These are phyloP conservation scores for Melanargia galathea DNA, from an alignment of 2,888 invertebrate species.

Conservation along the genomic window DNA sequence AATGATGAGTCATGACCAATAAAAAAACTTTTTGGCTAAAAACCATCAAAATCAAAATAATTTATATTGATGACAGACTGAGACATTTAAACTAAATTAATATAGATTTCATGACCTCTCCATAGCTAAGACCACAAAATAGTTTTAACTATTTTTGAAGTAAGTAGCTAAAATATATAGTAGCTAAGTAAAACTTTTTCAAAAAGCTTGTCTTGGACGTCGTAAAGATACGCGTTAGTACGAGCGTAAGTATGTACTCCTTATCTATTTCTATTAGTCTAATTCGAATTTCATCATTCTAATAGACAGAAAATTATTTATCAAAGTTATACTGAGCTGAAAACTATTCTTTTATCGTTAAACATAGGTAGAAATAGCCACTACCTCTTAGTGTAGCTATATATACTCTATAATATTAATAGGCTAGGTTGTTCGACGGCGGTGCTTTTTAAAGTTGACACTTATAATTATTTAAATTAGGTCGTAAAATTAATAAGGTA, in stretches of 20 bases:
- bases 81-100: not conserved
- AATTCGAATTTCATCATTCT: no score
- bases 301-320: no score
- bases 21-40: not conserved
- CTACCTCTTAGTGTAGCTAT: no score
- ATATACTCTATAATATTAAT: not conserved
- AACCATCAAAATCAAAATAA: not conserved
- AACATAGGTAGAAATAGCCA: conserved; percentile 4
- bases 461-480: conserved; percentile 38
- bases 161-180: no score
- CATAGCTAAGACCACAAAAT: not conserved
- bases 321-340: no score
- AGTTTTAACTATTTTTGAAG: no score
- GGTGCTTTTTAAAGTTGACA: conserved; percentile 23
- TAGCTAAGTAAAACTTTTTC: no score
- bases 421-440: conserved; percentile 16
- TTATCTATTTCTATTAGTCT: no score
- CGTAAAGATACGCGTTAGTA: no score
- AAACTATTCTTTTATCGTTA: no score
- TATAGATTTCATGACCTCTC: not conserved
- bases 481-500: conserved; percentile 39
- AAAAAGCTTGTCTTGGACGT: no score
- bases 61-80: not conserved
- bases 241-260: no score
- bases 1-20: conserved; percentile 1